Evolutionary conservation across 2,888 invertebrate genomes (phyloP).

Genomic region (Anoplius nigerrimus): DNA sequence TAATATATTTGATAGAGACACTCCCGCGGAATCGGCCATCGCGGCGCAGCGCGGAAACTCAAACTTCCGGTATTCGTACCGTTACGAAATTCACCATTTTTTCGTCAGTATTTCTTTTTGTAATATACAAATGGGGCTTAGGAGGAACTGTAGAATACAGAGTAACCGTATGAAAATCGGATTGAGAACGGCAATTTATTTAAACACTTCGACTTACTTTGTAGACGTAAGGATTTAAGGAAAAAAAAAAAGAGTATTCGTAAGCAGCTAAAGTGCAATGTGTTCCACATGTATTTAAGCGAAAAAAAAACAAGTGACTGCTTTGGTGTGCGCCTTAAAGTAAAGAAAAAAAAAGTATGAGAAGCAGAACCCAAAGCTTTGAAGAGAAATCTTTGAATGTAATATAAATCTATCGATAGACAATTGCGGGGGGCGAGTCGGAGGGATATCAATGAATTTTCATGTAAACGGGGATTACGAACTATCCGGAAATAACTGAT

Average conservation of each 20-base stretch:
- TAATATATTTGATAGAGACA: slow-evolving; percentile 13
- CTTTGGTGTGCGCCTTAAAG: slow-evolving; percentile 64
- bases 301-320: slow-evolving; percentile 52
- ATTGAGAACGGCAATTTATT: slow-evolving; percentile 38
- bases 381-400: slow-evolving; percentile 45
- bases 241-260: slow-evolving; percentile 53
- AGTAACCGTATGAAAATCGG: slow-evolving; percentile 36
- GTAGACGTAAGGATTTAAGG: slow-evolving; percentile 39
- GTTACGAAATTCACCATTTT: slow-evolving; percentile 9
- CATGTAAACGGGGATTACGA: slow-evolving; percentile 16
- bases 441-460: slow-evolving; percentile 36
- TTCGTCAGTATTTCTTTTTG: slow-evolving; percentile 57
- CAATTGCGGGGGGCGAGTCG: slow-evolving; percentile 7
- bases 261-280: slow-evolving; percentile 68
- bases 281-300: slow-evolving; percentile 63
- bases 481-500: slow-evolving; percentile 7
- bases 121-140: slow-evolving; percentile 47
- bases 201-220: slow-evolving; percentile 45
- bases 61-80: slow-evolving; percentile 12
- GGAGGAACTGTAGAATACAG: slow-evolving; percentile 41
- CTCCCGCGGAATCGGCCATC: neutral
- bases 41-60: neutral
- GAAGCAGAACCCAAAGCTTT: slow-evolving; percentile 54
- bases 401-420: slow-evolving; percentile 35
- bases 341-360: slow-evolving; percentile 47